Percentiles rank a stretch among this genome's conserved stretches.
Evolutionary conservation across 1,140 invertebrate genomes (phyloP).

Genomic region (Pseudomyrmex concolor): DNA sequence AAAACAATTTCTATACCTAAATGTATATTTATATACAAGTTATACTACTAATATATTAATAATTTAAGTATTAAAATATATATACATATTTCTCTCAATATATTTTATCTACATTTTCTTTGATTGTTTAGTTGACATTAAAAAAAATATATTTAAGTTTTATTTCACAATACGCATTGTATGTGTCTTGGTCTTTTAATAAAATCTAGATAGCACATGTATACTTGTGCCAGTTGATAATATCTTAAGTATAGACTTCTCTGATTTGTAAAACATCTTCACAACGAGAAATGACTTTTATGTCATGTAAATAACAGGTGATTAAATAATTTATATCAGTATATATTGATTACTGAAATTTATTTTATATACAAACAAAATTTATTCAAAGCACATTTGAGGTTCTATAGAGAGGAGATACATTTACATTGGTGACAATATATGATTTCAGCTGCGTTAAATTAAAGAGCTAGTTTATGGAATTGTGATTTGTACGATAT

Average conservation of each 20-base stretch:
- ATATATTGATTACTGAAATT: conserved; percentile 28
- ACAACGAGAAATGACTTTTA: neutral
- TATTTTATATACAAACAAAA: conserved; percentile 62
- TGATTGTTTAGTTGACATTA: neutral
- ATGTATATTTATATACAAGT: no score
- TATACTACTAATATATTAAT: no score
- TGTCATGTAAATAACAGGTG: neutral
- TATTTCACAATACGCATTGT: neutral
- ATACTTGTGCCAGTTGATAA: neutral
- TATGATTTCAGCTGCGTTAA: conserved; percentile 7
- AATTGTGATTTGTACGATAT: conserved; percentile 30
- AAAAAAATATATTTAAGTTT: neutral
- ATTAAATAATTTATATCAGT: conserved; percentile 1
- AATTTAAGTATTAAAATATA: no score
- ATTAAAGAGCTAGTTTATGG: conserved; percentile 25
- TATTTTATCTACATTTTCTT: neutral
- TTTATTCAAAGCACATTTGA: conserved; percentile 50
- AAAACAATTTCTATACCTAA: neutral
- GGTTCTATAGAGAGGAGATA: neutral
- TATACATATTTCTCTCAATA: neutral
- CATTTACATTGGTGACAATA: conserved; percentile 17
- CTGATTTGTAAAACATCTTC: neutral
- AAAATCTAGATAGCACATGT: no score
- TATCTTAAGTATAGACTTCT: neutral
- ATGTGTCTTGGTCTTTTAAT: neutral